These are phyloP conservation scores for Pseudochirops corinnae DNA, from an alignment of 2,797 vertebrate genomes.

Conservation along the genomic window DNA sequence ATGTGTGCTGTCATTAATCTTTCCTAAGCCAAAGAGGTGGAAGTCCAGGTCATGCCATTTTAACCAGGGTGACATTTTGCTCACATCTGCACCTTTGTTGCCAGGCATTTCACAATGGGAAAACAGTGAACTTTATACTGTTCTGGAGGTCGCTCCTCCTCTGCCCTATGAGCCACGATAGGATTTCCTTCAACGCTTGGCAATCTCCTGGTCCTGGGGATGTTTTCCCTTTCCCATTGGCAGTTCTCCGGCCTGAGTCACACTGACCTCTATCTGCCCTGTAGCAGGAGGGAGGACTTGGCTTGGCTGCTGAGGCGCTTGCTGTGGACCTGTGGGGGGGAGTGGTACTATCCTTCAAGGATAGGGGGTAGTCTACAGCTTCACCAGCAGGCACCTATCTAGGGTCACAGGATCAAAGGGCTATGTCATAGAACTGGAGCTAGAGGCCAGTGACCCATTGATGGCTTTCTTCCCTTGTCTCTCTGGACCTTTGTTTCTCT, in stretches of 20 bases:
- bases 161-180: conserved; percentile 21
- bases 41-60: neutral
- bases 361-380: neutral
- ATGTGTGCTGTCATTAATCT: conserved; percentile 3
- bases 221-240: conserved; percentile 74
- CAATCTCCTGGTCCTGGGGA: conserved; percentile 33
- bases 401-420: neutral
- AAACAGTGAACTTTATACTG: conserved; percentile 15
- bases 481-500: neutral
- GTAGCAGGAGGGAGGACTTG: conserved; percentile 23
- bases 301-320: neutral
- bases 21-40: neutral
- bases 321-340: conserved; percentile 25
- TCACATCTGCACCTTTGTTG: conserved; percentile 12
- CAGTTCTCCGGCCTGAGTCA: conserved; percentile 72
- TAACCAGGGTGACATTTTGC: conserved; percentile 4
- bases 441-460: neutral
- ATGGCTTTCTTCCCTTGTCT: conserved; percentile 7
- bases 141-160: conserved; percentile 36
- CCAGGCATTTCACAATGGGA: neutral
- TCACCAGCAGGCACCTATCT: neutral
- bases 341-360: conserved; percentile 1
- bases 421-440: neutral
- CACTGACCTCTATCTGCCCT: conserved; percentile 64
- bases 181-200: conserved; percentile 55